These are phyloP conservation scores for Melozone crissalis DNA, from an alignment of 2,113 vertebrate species.

Conservation along the genomic window DNA sequence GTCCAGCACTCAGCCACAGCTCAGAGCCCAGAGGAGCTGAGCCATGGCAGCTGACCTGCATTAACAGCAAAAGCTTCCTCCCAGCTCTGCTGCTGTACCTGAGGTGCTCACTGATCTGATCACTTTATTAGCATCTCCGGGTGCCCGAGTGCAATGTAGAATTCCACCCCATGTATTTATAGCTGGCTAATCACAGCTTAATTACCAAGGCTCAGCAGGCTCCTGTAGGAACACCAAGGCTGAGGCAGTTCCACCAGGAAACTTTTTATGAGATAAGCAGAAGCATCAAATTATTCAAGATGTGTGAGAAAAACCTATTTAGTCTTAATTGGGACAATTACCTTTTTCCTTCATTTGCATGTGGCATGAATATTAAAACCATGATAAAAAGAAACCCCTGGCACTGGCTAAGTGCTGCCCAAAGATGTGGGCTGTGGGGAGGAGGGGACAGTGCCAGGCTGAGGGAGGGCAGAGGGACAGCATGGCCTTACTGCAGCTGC, in stretches of 20 bases:
- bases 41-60: background rate
- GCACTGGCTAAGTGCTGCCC: background rate
- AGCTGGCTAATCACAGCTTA: conserved; percentile 79
- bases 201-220: conserved; percentile 76
- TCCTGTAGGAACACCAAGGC: conserved; percentile 48
- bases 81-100: background rate
- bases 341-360: conserved; percentile 32
- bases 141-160: conserved; percentile 26
- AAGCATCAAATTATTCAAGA: conserved; percentile 75
- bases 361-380: conserved; percentile 41
- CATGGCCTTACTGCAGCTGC: fast-evolving
- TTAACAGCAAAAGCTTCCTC: fast-evolving
- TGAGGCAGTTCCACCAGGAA: conserved; percentile 68
- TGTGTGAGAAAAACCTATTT: conserved; percentile 59
- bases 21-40: background rate
- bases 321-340: conserved; percentile 62
- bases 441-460: background rate
- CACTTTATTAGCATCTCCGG: background rate
- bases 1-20: fast-evolving
- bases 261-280: conserved; percentile 77
- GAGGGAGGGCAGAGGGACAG: background rate
- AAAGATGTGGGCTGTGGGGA: background rate
- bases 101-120: background rate
- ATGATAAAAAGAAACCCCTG: background rate
- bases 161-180: conserved; percentile 57